A percentile compares a stretch with the other conserved stretches of the same genome.
These are phyloP conservation scores for Paralichthys olivaceus DNA, from an alignment of 2,113 vertebrate genomes.

Conservation along the genomic window DNA sequence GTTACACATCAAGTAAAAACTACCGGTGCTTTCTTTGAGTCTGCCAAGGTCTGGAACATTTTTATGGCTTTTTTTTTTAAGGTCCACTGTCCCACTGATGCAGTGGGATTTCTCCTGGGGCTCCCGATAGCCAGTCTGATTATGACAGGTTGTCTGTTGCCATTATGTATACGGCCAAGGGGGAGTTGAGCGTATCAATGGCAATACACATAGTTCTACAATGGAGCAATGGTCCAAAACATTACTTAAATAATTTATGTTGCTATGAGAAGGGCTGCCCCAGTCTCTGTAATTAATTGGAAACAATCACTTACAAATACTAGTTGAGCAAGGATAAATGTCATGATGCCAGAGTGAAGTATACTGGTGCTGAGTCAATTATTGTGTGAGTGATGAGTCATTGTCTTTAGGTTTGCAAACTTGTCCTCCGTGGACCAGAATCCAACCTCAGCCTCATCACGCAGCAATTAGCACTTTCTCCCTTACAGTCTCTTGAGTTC, in stretches of 20 bases:
- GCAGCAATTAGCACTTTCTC: slow-evolving; percentile 29
- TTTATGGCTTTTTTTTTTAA: background rate
- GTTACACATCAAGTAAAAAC: background rate
- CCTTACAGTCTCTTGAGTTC: slow-evolving; percentile 19
- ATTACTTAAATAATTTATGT: too few species aligned
- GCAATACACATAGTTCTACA: too few species aligned
- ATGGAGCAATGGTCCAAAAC: too few species aligned
- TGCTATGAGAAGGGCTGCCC: background rate
- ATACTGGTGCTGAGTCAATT: background rate
- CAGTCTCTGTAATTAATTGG: background rate
- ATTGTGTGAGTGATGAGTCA: background rate
- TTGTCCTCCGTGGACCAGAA: slow-evolving; percentile 8
- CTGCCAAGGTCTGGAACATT: background rate
- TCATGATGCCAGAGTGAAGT: background rate
- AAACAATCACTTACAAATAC: background rate
- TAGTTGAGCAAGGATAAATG: background rate
- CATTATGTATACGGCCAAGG: background rate
- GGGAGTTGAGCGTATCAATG: background rate
- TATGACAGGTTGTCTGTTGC: background rate
- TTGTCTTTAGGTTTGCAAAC: slow-evolving; percentile 28
- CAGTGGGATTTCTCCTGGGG: background rate
- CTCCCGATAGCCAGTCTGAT: background rate
- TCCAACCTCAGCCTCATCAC: slow-evolving; percentile 5
- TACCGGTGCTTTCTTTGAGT: background rate
- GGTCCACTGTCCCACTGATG: background rate